Base-by-base conservation (phyloP, 1,140 invertebrate species). In the Anastatus disparis region DNA sequence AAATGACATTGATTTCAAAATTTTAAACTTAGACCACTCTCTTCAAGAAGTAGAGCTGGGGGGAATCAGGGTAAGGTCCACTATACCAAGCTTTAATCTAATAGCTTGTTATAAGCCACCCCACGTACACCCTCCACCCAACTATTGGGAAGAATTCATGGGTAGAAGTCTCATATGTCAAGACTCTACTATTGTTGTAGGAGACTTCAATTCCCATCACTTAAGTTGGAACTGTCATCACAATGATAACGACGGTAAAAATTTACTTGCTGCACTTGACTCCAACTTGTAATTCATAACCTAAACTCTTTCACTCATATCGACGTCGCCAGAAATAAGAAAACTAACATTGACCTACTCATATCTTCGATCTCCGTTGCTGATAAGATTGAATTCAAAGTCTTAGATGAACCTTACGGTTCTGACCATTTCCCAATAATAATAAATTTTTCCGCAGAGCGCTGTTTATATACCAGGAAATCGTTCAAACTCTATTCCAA, bases 1-100 rank as follows among this genome's bases (percentile, higher is more conserved):
- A n/a, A 63, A 48, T 26, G 6, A 68, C 3, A 52, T 46, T 1
- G 66, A 48, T 31, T 13, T 24, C 29, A 46, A 50, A 53, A 65
- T 66, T 9, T 24, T 15, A 7, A 40, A 61, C 29, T 9, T 59
- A 26, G 2, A 2, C 2, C 20, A 9, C 17, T 20, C 62, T 2
- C 29, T 40, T 31, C 17, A 15, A 12, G 2, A 17, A 10, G 22
- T 65, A 12, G 53, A 71, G 38, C 7, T 58, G 0, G 35, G 48
- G 1, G 70, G 61, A 15, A 2, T 71, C 3, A 4, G 31, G 4
- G 10, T 35, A 4, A 35, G 4, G 4, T 6, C 4, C 31, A 10
- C 10, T 10, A 10, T 9, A n/a, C 7, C 35, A 15, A 1, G 9
- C 22, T 50, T 22, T 10, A 22, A 24, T 50, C 4, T 50, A 8